phyloP scores from a whole-genome alignment of 2,113 vertebrate species.

The Thalassarche chlororhynchos region DNA sequence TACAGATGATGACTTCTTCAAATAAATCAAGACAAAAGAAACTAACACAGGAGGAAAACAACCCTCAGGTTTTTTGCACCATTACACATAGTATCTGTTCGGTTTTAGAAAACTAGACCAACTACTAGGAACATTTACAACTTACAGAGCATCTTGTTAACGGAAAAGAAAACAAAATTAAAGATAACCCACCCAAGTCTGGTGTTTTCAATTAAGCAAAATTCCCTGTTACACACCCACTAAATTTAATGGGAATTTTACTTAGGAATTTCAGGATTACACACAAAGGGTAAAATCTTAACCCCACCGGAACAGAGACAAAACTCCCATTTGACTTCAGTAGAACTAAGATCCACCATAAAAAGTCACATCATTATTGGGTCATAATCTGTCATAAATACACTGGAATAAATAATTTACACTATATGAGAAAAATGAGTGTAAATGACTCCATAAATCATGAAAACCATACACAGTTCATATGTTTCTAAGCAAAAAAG shows the following conservation, averaged over 20 bases:
- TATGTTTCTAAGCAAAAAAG: background rate
- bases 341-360: background rate
- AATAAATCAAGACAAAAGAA: constrained; percentile 10
- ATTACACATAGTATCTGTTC: background rate
- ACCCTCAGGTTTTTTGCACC: background rate
- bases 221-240: background rate
- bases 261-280: background rate
- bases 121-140: background rate
- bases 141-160: background rate
- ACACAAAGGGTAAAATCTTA: background rate
- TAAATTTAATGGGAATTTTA: background rate
- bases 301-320: background rate
- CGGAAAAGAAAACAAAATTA: background rate
- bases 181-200: background rate
- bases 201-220: background rate
- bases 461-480: background rate
- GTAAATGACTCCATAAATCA: constrained; percentile 12
- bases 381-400: background rate
- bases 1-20: background rate
- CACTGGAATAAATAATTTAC: constrained; percentile 14
- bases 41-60: background rate
- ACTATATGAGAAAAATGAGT: background rate
- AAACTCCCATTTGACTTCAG: background rate
- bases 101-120: background rate
- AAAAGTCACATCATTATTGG: background rate